phyloP scores from a whole-genome alignment of 1,140 invertebrate genomes.

The Brachionus calyciflorus region DNA sequence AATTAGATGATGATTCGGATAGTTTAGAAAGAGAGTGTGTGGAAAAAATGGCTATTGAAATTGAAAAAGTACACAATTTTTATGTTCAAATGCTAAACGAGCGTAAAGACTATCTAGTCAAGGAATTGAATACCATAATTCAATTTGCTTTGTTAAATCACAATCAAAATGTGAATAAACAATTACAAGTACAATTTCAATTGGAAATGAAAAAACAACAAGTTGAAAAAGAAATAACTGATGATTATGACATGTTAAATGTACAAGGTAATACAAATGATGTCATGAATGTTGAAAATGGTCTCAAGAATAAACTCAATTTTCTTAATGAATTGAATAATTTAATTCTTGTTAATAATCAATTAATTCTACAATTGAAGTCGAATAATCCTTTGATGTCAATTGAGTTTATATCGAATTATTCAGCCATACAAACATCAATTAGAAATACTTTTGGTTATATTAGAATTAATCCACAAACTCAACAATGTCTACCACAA shows the following conservation, averaged over 20 bases:
- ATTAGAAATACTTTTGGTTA: constrained; percentile 46
- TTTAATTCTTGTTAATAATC: constrained; percentile 22
- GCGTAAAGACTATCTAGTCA: constrained; percentile 32
- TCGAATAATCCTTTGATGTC: constrained; percentile 32
- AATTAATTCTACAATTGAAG: constrained; percentile 18
- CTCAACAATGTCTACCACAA: constrained; percentile 2
- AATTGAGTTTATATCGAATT: constrained; percentile 45
- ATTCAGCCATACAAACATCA: constrained; percentile 42
- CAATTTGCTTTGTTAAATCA: constrained; percentile 32
- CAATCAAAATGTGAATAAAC: constrained; percentile 7
- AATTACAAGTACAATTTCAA: constrained; percentile 14
- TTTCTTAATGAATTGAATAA: constrained; percentile 36
- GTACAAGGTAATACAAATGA: neutral
- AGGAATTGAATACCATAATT: constrained; percentile 44
- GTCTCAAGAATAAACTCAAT: neutral
- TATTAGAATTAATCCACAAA: constrained; percentile 43
- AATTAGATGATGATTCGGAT: neutral
- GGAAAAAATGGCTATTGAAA: neutral
- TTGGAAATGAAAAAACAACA: constrained; percentile 45
- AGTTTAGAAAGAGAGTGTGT: neutral
- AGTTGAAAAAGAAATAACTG: constrained; percentile 28
- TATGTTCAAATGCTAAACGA: constrained; percentile 36
- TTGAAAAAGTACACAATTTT: constrained; percentile 29
- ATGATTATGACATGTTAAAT: constrained; percentile 30
- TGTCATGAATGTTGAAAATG: neutral